These are phyloP conservation scores for Chrysaora quinquecirrha DNA, from an alignment of 30 jellyfish, hydroid and myxozoan genomes.

Conservation along the genomic window DNA sequence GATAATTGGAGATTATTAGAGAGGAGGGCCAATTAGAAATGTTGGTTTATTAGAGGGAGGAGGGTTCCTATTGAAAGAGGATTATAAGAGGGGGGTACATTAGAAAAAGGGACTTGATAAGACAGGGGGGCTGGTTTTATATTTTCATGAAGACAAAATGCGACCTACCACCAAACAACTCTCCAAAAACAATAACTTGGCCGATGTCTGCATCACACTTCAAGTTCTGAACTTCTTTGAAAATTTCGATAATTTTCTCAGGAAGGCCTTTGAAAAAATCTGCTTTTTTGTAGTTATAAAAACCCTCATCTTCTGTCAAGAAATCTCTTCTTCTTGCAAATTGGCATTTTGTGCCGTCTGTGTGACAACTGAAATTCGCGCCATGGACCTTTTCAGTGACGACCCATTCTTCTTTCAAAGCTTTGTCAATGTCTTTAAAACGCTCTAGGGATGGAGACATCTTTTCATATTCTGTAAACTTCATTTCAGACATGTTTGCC, in stretches of 20 bases:
- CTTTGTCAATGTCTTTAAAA: constrained; percentile 32
- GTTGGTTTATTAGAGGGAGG: too few relatives aligned
- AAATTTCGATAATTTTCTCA: constrained; percentile 69
- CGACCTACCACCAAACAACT: constrained; percentile 95
- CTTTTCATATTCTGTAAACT: constrained; percentile 82
- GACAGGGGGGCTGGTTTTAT: too few relatives aligned
- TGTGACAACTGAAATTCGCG: constrained; percentile 92
- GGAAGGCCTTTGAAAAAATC: constrained; percentile 83
- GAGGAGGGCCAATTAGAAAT: too few relatives aligned
- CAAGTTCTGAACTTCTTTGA: constrained; percentile 46
- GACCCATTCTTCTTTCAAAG: constrained; percentile 75
- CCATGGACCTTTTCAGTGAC: constrained; percentile 96
- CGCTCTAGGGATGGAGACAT: constrained; percentile 63
- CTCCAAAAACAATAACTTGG: constrained; percentile 90
- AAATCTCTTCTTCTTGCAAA: constrained; percentile 93
- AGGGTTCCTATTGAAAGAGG: too few relatives aligned
- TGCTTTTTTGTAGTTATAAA: constrained; percentile 60
- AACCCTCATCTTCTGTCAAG: constrained; percentile 61
- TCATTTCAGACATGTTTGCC: too few relatives aligned
- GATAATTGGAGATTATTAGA: too few relatives aligned
- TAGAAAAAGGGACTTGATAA: too few relatives aligned
- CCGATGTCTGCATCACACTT: constrained; percentile 30
- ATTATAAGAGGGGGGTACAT: too few relatives aligned
- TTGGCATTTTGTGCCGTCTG: constrained; percentile 73
- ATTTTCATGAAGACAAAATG: too few relatives aligned